Base-by-base conservation (phyloP, 2,797 vertebrate genomes). In the Microchirus variegatus region DNA sequence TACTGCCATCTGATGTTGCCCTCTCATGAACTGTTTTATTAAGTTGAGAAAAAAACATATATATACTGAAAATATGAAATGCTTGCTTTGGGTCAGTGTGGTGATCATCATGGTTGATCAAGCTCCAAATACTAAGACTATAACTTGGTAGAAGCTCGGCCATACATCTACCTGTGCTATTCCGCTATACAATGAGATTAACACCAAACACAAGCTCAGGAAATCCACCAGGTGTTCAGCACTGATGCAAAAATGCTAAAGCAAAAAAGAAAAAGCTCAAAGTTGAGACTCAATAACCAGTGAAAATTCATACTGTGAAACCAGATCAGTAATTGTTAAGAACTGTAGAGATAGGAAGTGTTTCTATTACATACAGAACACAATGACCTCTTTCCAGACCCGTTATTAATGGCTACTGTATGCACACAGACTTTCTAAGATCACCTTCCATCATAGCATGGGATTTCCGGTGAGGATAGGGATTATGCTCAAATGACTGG, bases 331-430 rank as follows among this genome's bases (percentile, higher is more conserved):
- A 10, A 22, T 53, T 22, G 6, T 7, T 41, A 14, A 50, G 41
- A 53, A 61, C 19, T 26, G 31, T 67, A 63, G 16, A 64, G 48
- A 40, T 17, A 18, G 22, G 37, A 65, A 75, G 18, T 9, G 17
- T 22, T 67, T 73, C 50, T 56, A 61, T 67, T 50, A 37, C 53
- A 60, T 41, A 22, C n/a, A 58, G 31, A 22, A 51, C 9, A 73
- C 42, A 70, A 14, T 66, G 1, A 70, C 22, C 53, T 53, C 46
- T 36, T 51, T 49, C 38, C 65, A 50, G 47, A 43, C 52, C 40
- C 26, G 77, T 77, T 76, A 65, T 77, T 71, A 81, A 76, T 75
- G 78, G 59, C 5, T 12, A 66, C 63, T 76, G 64, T 83, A 82
- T 73, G 63, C 70, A 59, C 53, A 63, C 60, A 73, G 67, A 76